A percentile compares a stretch with the other conserved stretches of the same genome.
phyloP scores from a whole-genome alignment of 1,140 invertebrate genomes.

The Euura saliciscinereae region DNA sequence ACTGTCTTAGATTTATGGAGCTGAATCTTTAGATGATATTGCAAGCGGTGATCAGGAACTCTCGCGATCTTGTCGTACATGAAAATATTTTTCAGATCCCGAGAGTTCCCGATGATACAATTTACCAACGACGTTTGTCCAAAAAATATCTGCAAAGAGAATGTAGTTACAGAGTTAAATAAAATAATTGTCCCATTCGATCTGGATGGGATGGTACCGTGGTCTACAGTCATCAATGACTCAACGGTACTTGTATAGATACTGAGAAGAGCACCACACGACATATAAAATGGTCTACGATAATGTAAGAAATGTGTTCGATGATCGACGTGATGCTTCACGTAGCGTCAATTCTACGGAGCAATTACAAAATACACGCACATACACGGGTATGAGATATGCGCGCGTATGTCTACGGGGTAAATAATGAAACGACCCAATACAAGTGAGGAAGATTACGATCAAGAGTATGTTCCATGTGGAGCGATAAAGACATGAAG shows the following conservation, averaged over 20 bases:
- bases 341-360: constrained; percentile 3
- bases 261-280: background rate
- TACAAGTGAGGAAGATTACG: too few relatives aligned
- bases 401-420: too few relatives aligned
- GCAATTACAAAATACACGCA: background rate
- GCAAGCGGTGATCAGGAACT: background rate
- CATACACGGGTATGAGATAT: too few relatives aligned
- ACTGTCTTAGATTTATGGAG: constrained; percentile 1
- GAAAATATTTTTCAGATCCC: too few relatives aligned
- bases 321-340: background rate
- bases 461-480: too few relatives aligned
- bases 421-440: too few relatives aligned
- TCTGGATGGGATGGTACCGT: constrained; percentile 5
- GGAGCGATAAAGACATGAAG: too few relatives aligned
- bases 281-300: background rate
- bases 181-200: background rate
- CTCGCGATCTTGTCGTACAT: background rate
- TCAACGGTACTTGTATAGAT: background rate
- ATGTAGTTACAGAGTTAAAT: background rate
- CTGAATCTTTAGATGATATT: background rate
- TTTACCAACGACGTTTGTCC: background rate
- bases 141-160: background rate
- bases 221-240: background rate
- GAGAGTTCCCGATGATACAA: background rate
- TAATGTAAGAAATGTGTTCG: background rate